Conservation (phyloP, 2,888 invertebrate species). For the Zhuqinia jingwanae region DNA sequence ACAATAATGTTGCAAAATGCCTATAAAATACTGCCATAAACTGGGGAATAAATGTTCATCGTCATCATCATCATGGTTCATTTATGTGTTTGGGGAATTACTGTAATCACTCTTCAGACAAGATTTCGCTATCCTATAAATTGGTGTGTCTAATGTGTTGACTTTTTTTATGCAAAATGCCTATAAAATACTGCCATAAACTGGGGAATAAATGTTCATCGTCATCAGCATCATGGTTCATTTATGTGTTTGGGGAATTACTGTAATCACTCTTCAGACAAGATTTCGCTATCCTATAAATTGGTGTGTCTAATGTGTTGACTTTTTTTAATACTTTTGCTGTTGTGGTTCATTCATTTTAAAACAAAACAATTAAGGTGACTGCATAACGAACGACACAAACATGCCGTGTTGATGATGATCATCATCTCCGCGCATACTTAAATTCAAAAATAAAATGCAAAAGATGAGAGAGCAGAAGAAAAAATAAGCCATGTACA, state of each 20-base stretch:
- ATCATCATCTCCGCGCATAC: neutral
- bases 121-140: slow-evolving; percentile 25
- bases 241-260: slow-evolving; percentile 26
- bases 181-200: slow-evolving; percentile 61
- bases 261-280: slow-evolving; percentile 37
- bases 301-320: slow-evolving; percentile 38
- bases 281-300: slow-evolving; percentile 25
- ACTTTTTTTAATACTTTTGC: too few relatives aligned
- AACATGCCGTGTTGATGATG: neutral
- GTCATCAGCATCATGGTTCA: too few relatives aligned
- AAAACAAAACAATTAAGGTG: neutral
- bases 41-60: slow-evolving; percentile 53
- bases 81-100: slow-evolving; percentile 26
- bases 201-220: slow-evolving; percentile 53
- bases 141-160: slow-evolving; percentile 38
- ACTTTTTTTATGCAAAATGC: slow-evolving; percentile 44
- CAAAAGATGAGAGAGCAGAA: neutral
- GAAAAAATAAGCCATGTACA: slow-evolving; percentile 21
- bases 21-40: slow-evolving; percentile 61
- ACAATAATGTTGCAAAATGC: slow-evolving; percentile 42
- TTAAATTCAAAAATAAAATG: too few relatives aligned
- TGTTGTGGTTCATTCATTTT: slow-evolving; percentile 40
- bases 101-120: slow-evolving; percentile 37
- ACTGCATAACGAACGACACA: neutral
- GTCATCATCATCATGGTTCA: too few relatives aligned